phyloP scores from a whole-genome alignment of 2,113 vertebrate genomes.

The Syrmaticus mikado region DNA sequence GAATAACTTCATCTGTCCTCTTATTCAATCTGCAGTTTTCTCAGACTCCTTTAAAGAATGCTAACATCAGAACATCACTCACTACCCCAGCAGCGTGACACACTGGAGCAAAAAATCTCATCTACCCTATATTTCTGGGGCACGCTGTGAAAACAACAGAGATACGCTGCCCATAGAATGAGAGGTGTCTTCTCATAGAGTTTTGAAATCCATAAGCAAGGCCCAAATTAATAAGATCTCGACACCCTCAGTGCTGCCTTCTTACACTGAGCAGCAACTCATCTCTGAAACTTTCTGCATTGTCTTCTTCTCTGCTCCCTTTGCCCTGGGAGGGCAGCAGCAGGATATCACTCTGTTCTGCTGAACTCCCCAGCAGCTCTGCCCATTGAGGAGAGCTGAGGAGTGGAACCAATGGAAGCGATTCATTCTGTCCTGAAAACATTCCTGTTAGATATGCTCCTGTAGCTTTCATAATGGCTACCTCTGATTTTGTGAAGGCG shows the following conservation, averaged over 20 bases:
- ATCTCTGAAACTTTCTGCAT: background rate
- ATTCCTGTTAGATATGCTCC: background rate
- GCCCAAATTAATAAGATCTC: background rate
- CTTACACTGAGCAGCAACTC: rapidly evolving
- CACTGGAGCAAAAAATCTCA: background rate
- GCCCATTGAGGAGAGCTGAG: background rate
- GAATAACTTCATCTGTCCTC: background rate
- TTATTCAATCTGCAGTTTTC: background rate
- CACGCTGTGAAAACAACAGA: background rate
- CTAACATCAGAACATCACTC: background rate
- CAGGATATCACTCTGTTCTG: background rate
- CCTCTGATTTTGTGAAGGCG: background rate
- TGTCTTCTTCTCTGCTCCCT: background rate
- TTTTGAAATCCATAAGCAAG: background rate
- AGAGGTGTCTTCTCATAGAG: background rate
- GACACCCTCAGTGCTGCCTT: background rate
- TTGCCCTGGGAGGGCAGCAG: background rate
- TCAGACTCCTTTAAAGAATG: background rate
- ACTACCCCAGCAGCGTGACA: background rate
- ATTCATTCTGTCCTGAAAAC: background rate
- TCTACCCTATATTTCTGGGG: background rate
- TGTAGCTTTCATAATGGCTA: background rate
- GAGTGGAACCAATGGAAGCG: background rate
- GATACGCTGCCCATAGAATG: background rate
- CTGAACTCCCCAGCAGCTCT: background rate